These are phyloP conservation scores for Nephrotoma flavescens DNA, from an alignment of 2,888 invertebrate species.

Conservation along the genomic window DNA sequence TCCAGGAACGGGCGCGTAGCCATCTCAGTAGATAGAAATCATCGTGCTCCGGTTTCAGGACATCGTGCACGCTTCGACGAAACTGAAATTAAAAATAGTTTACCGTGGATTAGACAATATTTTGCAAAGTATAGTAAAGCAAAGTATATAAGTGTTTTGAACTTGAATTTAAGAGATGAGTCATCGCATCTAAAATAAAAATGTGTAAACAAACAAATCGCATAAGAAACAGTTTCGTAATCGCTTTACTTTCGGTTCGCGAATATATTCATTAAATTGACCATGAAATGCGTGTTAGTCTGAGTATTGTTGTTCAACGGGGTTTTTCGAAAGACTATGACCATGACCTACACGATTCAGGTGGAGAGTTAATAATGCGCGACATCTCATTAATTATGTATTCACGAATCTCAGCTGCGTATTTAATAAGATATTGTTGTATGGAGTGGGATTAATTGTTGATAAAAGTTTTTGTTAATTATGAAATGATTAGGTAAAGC, in stretches of 20 bases:
- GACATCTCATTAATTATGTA: too few relatives aligned
- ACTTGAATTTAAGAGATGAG: neutral
- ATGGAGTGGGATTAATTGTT: too few relatives aligned
- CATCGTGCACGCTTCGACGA: conserved; percentile 51
- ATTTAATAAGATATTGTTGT: too few relatives aligned
- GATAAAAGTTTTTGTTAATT: too few relatives aligned
- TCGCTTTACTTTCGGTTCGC: neutral
- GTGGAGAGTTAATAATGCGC: too few relatives aligned
- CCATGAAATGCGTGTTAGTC: neutral
- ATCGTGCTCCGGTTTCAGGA: conserved; percentile 54
- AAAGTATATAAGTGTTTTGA: neutral
- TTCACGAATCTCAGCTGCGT: too few relatives aligned
- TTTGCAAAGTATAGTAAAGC: too few relatives aligned
- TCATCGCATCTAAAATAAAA: neutral
- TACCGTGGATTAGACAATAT: neutral
- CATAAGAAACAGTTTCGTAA: neutral
- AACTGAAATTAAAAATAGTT: conserved; percentile 45
- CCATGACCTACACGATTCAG: neutral
- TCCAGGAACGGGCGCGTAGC: conserved; percentile 77
- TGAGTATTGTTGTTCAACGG: too few relatives aligned
- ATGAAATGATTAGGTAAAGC: too few relatives aligned
- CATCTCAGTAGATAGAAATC: conserved; percentile 67
- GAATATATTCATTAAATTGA: neutral
- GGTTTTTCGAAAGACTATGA: neutral
- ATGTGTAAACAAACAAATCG: neutral